These are phyloP conservation scores for Cydia pomonella DNA, from an alignment of 1,140 invertebrate species.

Conservation along the genomic window DNA sequence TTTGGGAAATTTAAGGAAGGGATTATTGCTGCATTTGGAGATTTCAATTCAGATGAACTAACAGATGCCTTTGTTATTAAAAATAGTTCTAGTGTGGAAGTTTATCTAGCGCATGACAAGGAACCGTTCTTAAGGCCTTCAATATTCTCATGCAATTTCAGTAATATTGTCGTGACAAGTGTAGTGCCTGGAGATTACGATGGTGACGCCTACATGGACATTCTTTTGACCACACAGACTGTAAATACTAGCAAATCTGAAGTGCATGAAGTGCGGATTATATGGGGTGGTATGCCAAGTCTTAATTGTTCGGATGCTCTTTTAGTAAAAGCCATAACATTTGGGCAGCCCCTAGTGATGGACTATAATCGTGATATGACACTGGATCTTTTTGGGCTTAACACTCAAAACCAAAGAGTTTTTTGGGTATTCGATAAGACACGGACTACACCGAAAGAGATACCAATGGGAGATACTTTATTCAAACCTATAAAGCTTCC, in stretches of 20 bases:
- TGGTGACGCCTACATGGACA: slow-evolving; percentile 96
- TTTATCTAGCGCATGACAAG: slow-evolving; percentile 87
- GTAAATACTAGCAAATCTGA: slow-evolving; percentile 53
- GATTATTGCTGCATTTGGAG: slow-evolving; percentile 95
- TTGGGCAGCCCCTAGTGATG: slow-evolving; percentile 91
- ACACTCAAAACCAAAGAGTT: slow-evolving; percentile 79
- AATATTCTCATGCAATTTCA: slow-evolving; percentile 83
- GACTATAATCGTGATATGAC: slow-evolving; percentile 97
- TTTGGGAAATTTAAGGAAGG: slow-evolving; percentile 85
- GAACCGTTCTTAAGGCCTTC: slow-evolving; percentile 86
- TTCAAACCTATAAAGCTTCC: slow-evolving; percentile 82
- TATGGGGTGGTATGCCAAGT: slow-evolving; percentile 87
- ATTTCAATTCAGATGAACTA: slow-evolving; percentile 97
- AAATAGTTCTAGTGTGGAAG: slow-evolving; percentile 84
- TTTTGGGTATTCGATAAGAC: slow-evolving; percentile 89
- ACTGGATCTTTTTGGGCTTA: slow-evolving; percentile 93
- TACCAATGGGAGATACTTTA: slow-evolving; percentile 74
- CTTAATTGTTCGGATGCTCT: slow-evolving; percentile 84
- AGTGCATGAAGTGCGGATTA: slow-evolving; percentile 83
- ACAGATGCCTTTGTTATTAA: slow-evolving; percentile 95
- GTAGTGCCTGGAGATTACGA: slow-evolving; percentile 96
- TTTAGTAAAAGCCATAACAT: slow-evolving; percentile 80
- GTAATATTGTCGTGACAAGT: slow-evolving; percentile 83
- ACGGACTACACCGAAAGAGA: slow-evolving; percentile 74
- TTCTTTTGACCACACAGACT: slow-evolving; percentile 86